phyloP scores from a whole-genome alignment of 2,113 vertebrate genomes.

The Lichenostomus cassidix region DNA sequence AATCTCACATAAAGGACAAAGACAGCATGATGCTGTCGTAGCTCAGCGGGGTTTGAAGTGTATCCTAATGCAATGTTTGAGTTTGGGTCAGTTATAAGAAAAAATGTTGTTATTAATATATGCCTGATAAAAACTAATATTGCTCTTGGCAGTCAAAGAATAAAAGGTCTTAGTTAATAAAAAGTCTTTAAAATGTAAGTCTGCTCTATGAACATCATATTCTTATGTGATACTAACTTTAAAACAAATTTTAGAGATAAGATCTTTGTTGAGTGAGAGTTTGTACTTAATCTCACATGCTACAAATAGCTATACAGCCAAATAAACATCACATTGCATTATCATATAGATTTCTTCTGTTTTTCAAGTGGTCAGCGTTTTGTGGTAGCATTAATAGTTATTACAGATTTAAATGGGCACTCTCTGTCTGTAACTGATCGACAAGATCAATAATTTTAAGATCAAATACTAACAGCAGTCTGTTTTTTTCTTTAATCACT shows the following conservation, averaged over 20 bases:
- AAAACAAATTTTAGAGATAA: background rate
- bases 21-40: background rate
- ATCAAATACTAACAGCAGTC: slow-evolving; percentile 79
- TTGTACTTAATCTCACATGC: background rate
- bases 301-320: background rate
- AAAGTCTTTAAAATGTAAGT: background rate
- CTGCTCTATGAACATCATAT: background rate
- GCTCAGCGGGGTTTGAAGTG: background rate
- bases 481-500: slow-evolving; percentile 78
- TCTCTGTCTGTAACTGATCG: slow-evolving; percentile 66
- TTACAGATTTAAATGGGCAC: slow-evolving; percentile 67
- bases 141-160: background rate
- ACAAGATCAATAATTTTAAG: slow-evolving; percentile 81
- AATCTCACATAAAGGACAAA: background rate
- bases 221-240: background rate
- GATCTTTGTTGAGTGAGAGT: background rate
- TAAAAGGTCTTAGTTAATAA: background rate
- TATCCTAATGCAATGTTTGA: background rate
- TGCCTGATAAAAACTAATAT: background rate
- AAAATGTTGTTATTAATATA: background rate
- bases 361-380: slow-evolving; percentile 51
- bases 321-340: background rate
- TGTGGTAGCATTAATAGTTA: slow-evolving; percentile 50
- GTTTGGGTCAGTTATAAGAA: background rate
- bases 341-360: slow-evolving; percentile 8